These are phyloP conservation scores for Elephas maximus DNA, from an alignment of 2,113 vertebrate species.

Conservation along the genomic window DNA sequence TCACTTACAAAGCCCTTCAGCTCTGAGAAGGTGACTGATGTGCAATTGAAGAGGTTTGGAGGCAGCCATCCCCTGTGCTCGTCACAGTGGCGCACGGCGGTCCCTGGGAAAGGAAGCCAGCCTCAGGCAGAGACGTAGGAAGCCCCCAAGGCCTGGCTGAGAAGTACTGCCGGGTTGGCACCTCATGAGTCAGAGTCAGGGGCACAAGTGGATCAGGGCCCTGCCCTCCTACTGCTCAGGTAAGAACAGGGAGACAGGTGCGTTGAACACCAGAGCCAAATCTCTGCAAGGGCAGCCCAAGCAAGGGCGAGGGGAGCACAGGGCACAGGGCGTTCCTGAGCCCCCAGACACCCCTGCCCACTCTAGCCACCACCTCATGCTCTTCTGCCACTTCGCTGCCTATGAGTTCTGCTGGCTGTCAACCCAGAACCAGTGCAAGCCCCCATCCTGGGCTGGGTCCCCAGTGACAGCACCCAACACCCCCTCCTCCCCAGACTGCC, in stretches of 20 bases:
- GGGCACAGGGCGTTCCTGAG: fast-evolving
- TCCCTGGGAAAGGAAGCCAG: constrained; percentile 88
- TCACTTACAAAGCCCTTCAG: constrained; percentile 93
- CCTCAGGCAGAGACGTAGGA: background rate
- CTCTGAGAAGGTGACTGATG: constrained; percentile 92
- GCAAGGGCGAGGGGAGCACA: background rate
- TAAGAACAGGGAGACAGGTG: background rate
- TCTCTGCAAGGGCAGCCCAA: background rate
- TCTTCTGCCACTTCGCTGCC: background rate
- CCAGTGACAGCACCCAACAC: background rate
- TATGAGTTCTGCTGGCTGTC: background rate
- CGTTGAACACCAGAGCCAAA: background rate
- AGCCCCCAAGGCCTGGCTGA: background rate
- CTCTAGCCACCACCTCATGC: background rate
- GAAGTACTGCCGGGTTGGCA: background rate
- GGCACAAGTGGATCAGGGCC: background rate
- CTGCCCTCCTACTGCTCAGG: background rate
- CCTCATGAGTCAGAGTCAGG: background rate
- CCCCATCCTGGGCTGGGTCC: background rate
- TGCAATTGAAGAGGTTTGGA: constrained; percentile 97
- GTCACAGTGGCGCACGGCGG: constrained; percentile 96
- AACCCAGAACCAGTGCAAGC: background rate
- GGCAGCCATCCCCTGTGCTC: constrained; percentile 97
- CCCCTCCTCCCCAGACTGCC: background rate
- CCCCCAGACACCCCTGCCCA: background rate